Percentiles rank a stretch among this genome's conserved stretches.
These are phyloP conservation scores for Zosterops pallidus DNA, from an alignment of 2,113 vertebrate species.

Conservation along the genomic window DNA sequence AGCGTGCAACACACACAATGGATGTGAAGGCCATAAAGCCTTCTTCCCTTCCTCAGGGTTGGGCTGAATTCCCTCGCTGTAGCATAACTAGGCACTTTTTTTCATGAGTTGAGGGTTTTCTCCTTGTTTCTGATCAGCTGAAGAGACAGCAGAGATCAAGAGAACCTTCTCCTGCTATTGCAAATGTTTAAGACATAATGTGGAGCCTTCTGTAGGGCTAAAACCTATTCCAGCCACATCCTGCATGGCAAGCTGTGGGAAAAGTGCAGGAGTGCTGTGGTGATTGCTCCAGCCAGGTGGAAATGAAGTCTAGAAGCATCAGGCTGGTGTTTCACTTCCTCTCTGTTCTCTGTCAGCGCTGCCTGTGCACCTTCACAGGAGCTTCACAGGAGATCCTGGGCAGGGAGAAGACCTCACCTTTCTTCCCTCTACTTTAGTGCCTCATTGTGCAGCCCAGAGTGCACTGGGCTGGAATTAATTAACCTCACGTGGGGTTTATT, in stretches of 20 bases:
- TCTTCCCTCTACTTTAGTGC: neutral
- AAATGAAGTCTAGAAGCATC: neutral
- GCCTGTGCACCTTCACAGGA: accelerated
- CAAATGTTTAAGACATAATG: neutral
- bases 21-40: neutral
- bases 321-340: neutral
- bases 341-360: neutral
- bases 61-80: neutral
- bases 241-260: neutral
- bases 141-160: neutral
- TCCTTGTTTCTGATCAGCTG: neutral
- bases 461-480: neutral
- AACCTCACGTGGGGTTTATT: neutral
- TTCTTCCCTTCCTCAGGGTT: neutral
- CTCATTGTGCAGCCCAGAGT: neutral
- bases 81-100: constrained; percentile 4
- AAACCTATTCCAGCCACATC: neutral
- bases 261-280: neutral
- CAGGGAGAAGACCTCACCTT: neutral
- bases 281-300: neutral
- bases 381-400: neutral
- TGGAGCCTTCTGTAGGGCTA: neutral
- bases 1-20: neutral
- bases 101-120: neutral
- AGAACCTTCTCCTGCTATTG: neutral